Base-by-base conservation (phyloP, 2,113 vertebrate species). In the Semicossyphus pulcher region DNA sequence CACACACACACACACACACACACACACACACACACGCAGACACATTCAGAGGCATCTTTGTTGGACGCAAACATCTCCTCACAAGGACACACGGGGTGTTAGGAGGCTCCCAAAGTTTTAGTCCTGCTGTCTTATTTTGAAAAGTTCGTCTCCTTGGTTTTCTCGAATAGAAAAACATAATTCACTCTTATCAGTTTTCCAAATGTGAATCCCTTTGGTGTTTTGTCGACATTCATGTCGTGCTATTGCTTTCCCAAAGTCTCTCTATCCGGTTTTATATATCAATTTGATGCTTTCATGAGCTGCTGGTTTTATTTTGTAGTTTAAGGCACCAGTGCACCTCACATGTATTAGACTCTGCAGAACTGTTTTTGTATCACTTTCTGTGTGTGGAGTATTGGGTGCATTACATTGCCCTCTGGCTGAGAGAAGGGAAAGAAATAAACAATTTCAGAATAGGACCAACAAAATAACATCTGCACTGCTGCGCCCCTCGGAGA, bases 281-380 rank as follows among this genome's bases (percentile, higher is more conserved):
- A 78, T 86, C 73, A 78, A 64, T 76, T 84, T 78, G 79, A 78
- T 80, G 78, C 78, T 41, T 76, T 82, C 64, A 56, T 80, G 81
- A 81, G 58, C 68, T 26, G 56, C 2, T 67, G 80, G 48, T 56
- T 88, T 80, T 70, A 81, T 86, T 84, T 63, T 62, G 63, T 44
- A 76, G 54, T 81, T 76, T 73, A 53, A 78, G 77, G 85, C 70
- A 68, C 65, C 73, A 44, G 51, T 77, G 75, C 75, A 67, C 63
- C 72, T 57, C 75, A 28, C 69, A 60, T 58, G 69, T 58, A 51
- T 68, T 71, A 26, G 69, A 61, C 69, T 79, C 56, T 45, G 52
- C 48, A 67, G 60, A 67, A 71, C 67, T 84, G 78, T 80, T 81
- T 87, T 81, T 67, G 60, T 72, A 67, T 72, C 70, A 53, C 31